These are phyloP conservation scores for Epinotia demarniana DNA, from an alignment of 2,888 invertebrate genomes.

Conservation along the genomic window DNA sequence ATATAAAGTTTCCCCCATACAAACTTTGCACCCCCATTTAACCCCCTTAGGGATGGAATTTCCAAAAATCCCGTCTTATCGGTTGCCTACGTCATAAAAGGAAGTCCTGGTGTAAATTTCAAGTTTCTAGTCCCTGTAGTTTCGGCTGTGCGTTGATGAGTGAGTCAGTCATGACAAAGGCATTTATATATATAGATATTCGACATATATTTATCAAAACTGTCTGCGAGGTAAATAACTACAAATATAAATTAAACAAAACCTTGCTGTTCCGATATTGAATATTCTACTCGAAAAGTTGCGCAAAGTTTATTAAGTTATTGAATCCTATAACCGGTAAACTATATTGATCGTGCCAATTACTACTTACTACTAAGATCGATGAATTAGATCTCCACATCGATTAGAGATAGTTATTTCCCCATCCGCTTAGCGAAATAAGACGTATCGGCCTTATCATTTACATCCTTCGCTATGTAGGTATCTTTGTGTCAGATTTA, in stretches of 20 bases:
- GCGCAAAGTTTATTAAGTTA: conserved; percentile 16
- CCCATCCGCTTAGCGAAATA: conserved; percentile 51
- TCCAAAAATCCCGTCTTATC: no score
- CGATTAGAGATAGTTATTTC: conserved; percentile 47
- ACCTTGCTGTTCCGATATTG: conserved; percentile 43
- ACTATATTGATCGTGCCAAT: conserved; percentile 53
- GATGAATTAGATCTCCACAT: conserved; percentile 50
- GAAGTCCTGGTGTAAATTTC: no score
- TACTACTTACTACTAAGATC: conserved; percentile 51
- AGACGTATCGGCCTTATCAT: conserved; percentile 46
- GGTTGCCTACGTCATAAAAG: no score
- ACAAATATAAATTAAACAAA: not conserved
- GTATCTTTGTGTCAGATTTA: conserved; percentile 49
- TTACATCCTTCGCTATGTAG: conserved; percentile 52
- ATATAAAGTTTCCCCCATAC: no score
- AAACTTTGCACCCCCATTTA: no score
- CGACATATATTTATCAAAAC: no score
- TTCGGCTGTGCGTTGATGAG: no score
- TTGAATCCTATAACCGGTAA: conserved; percentile 45
- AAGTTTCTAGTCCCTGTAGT: no score
- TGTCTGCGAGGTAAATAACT: not conserved
- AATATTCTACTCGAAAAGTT: not conserved
- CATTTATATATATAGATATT: no score
- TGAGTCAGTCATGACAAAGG: no score
- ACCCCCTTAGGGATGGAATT: no score